Evolutionary conservation across 2,888 invertebrate species (phyloP).

Genomic region (Urechis unicinctus): DNA sequence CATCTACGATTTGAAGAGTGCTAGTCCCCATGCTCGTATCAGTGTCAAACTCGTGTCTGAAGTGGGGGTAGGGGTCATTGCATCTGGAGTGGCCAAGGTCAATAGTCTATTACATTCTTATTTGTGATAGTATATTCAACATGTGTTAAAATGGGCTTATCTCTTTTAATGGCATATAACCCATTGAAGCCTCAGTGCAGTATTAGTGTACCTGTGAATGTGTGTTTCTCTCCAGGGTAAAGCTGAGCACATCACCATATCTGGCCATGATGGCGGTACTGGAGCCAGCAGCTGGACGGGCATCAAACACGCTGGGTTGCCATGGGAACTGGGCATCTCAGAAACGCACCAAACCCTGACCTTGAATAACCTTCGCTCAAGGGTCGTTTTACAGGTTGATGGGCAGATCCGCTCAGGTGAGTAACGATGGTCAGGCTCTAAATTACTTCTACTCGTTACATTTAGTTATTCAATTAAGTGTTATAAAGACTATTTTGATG

Average conservation of each 20-base stretch:
- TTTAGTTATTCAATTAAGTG: neutral
- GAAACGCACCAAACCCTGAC: constrained; percentile 97
- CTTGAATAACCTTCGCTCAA: constrained; percentile 82
- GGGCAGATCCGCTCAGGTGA: constrained; percentile 76
- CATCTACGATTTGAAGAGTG: constrained; percentile 95
- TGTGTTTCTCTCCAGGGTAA: too few relatives aligned
- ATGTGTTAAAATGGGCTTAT: too few relatives aligned
- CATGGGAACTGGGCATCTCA: constrained; percentile 97
- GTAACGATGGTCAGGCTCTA: neutral
- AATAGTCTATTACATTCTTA: neutral
- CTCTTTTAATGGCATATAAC: too few relatives aligned
- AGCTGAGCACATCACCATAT: constrained; percentile 96
- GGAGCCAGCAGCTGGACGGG: constrained; percentile 99
- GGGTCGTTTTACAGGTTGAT: constrained; percentile 85
- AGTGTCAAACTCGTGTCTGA: constrained; percentile 98
- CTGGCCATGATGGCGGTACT: constrained; percentile 98
- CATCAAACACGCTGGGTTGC: constrained; percentile 92
- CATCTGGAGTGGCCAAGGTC: constrained; percentile 96
- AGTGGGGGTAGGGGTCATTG: constrained; percentile 97
- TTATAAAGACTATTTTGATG: too few relatives aligned
- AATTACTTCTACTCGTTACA: neutral
- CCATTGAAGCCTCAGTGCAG: neutral
- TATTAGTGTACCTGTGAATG: too few relatives aligned
- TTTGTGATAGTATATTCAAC: neutral
- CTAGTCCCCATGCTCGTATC: constrained; percentile 89